These are phyloP conservation scores for Megalurothrips usitatus DNA, from an alignment of 2,888 invertebrate genomes.

Conservation along the genomic window DNA sequence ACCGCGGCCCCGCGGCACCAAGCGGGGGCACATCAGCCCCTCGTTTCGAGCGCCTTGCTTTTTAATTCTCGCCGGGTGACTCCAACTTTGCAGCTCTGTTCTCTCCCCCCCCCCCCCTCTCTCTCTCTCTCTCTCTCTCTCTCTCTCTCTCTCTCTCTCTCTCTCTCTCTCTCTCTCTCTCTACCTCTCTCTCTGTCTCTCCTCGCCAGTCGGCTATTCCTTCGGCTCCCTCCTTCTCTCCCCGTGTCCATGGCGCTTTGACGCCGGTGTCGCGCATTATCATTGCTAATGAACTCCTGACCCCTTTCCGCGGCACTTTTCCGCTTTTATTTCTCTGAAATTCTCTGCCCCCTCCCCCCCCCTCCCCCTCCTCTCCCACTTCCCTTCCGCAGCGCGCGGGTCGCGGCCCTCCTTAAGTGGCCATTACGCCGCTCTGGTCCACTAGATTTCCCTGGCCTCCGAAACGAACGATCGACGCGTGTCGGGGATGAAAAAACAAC, in stretches of 20 bases:
- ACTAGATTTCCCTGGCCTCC: slow-evolving; percentile 8
- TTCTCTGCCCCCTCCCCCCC: neutral
- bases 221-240: neutral
- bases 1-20: no score
- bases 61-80: neutral
- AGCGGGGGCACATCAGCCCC: neutral
- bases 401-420: neutral
- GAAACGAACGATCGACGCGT: neutral
- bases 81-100: no score
- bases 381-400: no score
- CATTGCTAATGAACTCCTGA: slow-evolving; percentile 22
- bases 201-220: neutral
- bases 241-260: neutral
- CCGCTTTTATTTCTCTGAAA: neutral
- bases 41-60: neutral
- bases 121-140: neutral
- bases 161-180: neutral
- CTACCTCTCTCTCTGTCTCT: neutral
- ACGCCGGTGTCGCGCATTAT: slow-evolving; percentile 14
- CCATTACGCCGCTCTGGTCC: slow-evolving; percentile 1
- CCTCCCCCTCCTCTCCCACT: neutral
- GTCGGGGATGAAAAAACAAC: neutral
- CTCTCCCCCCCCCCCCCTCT: no score
- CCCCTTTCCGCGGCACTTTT: slow-evolving; percentile 21
- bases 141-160: no score